phyloP scores from a whole-genome alignment of 1,140 invertebrate species.

The Heliconius congener region DNA sequence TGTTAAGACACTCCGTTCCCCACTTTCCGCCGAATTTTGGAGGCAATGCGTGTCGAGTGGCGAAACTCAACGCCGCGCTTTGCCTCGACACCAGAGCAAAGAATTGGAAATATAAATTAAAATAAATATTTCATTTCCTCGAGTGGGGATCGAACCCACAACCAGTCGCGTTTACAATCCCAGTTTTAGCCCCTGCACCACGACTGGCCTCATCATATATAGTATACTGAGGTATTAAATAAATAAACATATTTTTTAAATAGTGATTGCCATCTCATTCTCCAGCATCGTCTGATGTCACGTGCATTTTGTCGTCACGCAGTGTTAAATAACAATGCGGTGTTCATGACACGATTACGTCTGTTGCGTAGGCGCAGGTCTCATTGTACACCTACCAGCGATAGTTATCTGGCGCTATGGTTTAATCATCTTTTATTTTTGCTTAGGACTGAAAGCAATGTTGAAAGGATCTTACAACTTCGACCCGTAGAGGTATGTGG shows the following conservation, averaged over 20 bases:
- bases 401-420: conserved; percentile 6
- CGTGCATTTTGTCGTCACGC: not conserved
- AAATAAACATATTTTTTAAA: not conserved
- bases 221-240: no score
- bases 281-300: not conserved
- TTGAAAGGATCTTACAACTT: not conserved
- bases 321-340: conserved; percentile 3
- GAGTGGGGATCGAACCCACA: no score
- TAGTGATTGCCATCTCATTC: not conserved
- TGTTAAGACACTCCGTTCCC: no score
- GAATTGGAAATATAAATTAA: not conserved
- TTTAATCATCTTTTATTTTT: not conserved
- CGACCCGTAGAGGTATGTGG: no score
- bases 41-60: no score
- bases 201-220: no score
- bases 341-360: conserved; percentile 8
- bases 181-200: no score
- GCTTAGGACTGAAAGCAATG: not conserved
- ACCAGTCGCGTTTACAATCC: no score
- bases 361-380: not conserved
- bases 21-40: no score
- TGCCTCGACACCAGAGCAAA: no score
- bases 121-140: no score
- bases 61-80: no score
- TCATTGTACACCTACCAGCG: not conserved